Conservation (phyloP, 2,797 vertebrate genomes). For the Nannoperca obscura region DNA sequence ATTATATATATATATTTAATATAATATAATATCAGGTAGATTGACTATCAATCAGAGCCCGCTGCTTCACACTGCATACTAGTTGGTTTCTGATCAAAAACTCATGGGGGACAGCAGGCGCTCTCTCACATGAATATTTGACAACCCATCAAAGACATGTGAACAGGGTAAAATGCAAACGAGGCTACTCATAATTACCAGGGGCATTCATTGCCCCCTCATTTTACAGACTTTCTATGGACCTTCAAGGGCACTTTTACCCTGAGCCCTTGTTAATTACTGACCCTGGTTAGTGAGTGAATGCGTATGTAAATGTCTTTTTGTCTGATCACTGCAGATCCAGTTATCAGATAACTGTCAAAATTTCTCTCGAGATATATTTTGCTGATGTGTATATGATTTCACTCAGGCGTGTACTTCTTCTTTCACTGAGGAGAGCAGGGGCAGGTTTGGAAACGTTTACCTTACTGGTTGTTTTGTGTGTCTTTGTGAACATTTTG, state of each 20-base stretch:
- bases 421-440: background rate
- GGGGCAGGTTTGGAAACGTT: background rate
- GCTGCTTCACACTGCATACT: slow-evolving; percentile 22
- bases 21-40: background rate
- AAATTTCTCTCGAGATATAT: background rate
- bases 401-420: slow-evolving; percentile 44
- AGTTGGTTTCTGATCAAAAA: slow-evolving; percentile 57
- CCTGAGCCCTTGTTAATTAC: slow-evolving; percentile 60
- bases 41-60: background rate
- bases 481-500: background rate
- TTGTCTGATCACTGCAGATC: slow-evolving; percentile 32
- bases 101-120: slow-evolving; percentile 44
- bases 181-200: slow-evolving; percentile 50
- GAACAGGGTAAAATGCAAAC: slow-evolving; percentile 62
- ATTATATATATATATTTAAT: slow-evolving; percentile 11
- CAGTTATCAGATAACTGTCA: slow-evolving; percentile 53
- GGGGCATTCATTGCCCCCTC: slow-evolving; percentile 29
- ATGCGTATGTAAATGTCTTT: slow-evolving; percentile 48
- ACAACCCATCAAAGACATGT: slow-evolving; percentile 60
- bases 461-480: background rate
- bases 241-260: slow-evolving; percentile 57
- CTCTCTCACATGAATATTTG: slow-evolving; percentile 63
- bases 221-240: slow-evolving; percentile 55
- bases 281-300: slow-evolving; percentile 39
- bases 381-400: slow-evolving; percentile 36